phyloP scores from a whole-genome alignment of 2,888 invertebrate genomes.

The Hetaerina titia region DNA sequence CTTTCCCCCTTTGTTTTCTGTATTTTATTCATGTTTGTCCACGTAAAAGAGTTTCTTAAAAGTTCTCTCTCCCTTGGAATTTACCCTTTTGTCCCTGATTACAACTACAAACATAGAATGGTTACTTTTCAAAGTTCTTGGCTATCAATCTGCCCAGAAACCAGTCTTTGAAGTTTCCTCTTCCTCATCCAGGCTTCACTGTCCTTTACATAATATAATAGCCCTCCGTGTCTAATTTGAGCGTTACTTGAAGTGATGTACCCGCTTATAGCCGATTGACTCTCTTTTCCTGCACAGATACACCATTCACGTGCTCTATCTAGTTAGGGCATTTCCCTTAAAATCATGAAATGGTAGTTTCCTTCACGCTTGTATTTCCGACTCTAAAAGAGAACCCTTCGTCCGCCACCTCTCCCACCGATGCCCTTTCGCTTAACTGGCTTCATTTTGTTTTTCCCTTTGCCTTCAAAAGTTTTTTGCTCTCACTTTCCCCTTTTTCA shows the following conservation, averaged over 20 bases:
- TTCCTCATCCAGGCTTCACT: not conserved
- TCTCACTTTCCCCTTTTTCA: not conserved
- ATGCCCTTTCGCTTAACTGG: constrained; percentile 32
- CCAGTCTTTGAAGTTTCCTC: not conserved
- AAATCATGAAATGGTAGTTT: not conserved
- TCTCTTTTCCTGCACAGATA: not conserved
- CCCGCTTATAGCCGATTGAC: not conserved
- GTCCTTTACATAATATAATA: not conserved
- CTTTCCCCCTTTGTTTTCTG: too few relatives aligned
- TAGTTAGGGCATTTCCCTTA: not conserved
- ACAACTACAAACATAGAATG: not conserved
- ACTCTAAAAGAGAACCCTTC: not conserved
- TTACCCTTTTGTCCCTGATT: not conserved
- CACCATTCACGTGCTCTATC: not conserved
- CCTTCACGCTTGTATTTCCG: not conserved
- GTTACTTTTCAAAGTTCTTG: not conserved
- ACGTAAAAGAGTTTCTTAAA: not conserved
- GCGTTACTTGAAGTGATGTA: not conserved
- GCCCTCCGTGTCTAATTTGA: not conserved
- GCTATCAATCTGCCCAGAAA: not conserved
- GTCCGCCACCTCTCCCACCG: not conserved
- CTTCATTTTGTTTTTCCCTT: constrained; percentile 42
- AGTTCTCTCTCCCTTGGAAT: not conserved
- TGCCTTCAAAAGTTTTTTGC: constrained; percentile 42
- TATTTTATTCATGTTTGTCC: too few relatives aligned